phyloP scores from a whole-genome alignment of 2,888 invertebrate species.

The Sarcophaga caerulescens region DNA sequence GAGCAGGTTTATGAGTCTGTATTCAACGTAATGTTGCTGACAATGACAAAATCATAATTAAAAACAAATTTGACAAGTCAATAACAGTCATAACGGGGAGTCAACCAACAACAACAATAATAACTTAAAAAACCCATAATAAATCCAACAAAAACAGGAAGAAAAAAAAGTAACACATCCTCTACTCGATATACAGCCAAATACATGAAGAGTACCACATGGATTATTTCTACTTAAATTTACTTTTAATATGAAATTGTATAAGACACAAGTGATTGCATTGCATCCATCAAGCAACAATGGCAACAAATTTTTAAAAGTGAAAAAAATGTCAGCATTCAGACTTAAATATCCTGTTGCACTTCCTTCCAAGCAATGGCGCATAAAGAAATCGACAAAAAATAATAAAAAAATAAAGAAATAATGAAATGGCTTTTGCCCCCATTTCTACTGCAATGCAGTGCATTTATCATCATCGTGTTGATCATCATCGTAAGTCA shows the following conservation, averaged over 20 bases:
- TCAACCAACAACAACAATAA: constrained; percentile 4
- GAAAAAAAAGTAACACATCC: constrained; percentile 3
- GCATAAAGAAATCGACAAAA: constrained; percentile 4
- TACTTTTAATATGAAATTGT: constrained; percentile 37
- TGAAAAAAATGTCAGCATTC: constrained; percentile 15
- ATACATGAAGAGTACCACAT: constrained; percentile 1
- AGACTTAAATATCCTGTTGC: constrained; percentile 44
- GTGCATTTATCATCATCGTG: constrained; percentile 35
- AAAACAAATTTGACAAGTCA: constrained; percentile 70
- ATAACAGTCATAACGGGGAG: constrained; percentile 63
- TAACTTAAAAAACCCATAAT: background rate
- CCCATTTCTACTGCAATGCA: constrained; percentile 63
- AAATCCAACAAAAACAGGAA: constrained; percentile 10
- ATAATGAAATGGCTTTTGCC: constrained; percentile 64
- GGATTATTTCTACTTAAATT: constrained; percentile 53
- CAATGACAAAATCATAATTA: constrained; percentile 71
- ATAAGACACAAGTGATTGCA: constrained; percentile 10
- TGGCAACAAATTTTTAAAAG: constrained; percentile 33
- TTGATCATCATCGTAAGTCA: background rate
- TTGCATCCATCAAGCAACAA: background rate
- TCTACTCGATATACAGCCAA: no score
- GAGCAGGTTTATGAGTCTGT: constrained; percentile 28
- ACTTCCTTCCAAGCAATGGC: constrained; percentile 8
- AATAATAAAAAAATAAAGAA: constrained; percentile 1
- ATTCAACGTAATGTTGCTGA: constrained; percentile 63